Evolutionary conservation across 1,140 invertebrate species (phyloP).

Genomic region (Coboldia fuscipes): DNA sequence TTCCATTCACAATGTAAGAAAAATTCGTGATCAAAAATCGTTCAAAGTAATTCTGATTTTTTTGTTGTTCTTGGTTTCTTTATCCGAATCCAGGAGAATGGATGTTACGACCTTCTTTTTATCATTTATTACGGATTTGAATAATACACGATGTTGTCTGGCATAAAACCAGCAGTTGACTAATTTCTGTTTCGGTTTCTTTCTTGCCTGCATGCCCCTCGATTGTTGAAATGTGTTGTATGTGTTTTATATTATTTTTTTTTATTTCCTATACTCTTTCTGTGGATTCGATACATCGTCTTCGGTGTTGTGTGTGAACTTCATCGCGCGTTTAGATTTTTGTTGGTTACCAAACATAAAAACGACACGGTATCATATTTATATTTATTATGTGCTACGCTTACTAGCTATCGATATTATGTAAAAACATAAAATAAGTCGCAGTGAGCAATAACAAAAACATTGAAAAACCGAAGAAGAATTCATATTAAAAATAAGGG

Average conservation of each 20-base stretch:
- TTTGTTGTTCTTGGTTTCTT: not conserved
- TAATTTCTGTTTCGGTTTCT: not conserved
- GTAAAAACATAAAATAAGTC: not conserved
- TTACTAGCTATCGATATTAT: not conserved
- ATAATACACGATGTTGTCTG: constrained; percentile 1
- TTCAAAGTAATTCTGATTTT: too few species aligned
- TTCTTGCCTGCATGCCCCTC: not conserved
- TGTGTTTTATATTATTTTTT: not conserved
- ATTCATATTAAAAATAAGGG: constrained; percentile 1
- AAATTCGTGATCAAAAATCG: too few species aligned
- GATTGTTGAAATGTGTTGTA: not conserved
- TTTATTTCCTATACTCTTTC: not conserved
- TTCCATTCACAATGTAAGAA: too few species aligned
- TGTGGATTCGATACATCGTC: not conserved
- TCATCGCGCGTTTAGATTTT: too few species aligned
- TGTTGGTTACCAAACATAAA: too few species aligned
- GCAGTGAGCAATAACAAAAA: not conserved
- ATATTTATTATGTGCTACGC: not conserved
- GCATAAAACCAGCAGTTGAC: constrained; percentile 3
- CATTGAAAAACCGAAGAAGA: not conserved
- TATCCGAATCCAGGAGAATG: not conserved
- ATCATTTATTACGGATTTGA: not conserved
- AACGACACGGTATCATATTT: too few species aligned
- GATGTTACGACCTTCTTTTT: not conserved
- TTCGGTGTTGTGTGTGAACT: not conserved